phyloP scores from a whole-genome alignment of 2,888 invertebrate genomes.

The Drosophila neonasuta region DNA sequence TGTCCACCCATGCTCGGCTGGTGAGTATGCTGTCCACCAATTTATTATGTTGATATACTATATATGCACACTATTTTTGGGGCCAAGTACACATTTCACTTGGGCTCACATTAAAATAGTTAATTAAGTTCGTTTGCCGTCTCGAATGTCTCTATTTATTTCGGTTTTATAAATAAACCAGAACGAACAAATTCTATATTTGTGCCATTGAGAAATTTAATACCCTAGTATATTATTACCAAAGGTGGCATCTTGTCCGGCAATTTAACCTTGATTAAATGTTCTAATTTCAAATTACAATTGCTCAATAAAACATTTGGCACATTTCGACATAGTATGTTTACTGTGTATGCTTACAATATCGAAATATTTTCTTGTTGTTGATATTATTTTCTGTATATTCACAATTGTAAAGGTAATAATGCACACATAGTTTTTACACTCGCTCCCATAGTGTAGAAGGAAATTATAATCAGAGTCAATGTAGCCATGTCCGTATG shows the following conservation, averaged over 20 bases:
- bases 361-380: too few relatives aligned
- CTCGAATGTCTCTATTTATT: conserved; percentile 15
- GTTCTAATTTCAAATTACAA: too few relatives aligned
- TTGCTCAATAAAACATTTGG: too few relatives aligned
- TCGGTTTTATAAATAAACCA: conserved; percentile 12
- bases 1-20: conserved; percentile 97
- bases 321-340: too few relatives aligned
- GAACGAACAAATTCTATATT: background rate
- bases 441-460: too few relatives aligned
- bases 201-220: background rate
- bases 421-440: too few relatives aligned
- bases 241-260: background rate
- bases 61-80: conserved; percentile 5
- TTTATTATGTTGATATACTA: conserved; percentile 5
- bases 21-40: conserved; percentile 83
- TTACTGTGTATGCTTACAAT: too few relatives aligned
- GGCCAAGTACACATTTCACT: conserved; percentile 4
- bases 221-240: background rate
- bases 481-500: too few relatives aligned
- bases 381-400: too few relatives aligned
- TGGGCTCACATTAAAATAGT: conserved; percentile 14
- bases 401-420: too few relatives aligned
- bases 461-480: too few relatives aligned
- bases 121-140: conserved; percentile 15
- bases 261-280: too few relatives aligned